Evolutionary conservation across 2,113 vertebrate species (phyloP).

Genomic region (Naja naja): DNA sequence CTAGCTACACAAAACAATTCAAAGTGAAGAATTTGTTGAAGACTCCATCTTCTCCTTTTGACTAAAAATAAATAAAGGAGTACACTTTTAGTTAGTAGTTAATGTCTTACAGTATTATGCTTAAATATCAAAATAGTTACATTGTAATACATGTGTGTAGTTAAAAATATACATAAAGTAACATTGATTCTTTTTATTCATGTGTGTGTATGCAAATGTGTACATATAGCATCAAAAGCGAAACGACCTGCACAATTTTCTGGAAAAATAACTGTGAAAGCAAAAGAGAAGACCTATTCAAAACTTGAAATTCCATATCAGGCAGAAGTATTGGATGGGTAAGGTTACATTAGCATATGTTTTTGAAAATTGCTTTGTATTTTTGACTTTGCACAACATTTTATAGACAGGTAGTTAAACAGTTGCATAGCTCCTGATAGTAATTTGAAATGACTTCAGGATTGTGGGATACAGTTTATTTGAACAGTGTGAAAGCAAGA

Average conservation of each 20-base stretch:
- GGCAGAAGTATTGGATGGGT: slow-evolving; percentile 97
- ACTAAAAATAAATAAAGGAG: neutral
- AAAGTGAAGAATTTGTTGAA: neutral
- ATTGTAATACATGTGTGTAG: neutral
- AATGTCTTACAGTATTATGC: neutral
- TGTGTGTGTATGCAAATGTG: slow-evolving; percentile 43
- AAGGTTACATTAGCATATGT: slow-evolving; percentile 57
- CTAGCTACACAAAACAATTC: neutral
- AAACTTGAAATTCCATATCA: slow-evolving; percentile 99
- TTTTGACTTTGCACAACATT: neutral
- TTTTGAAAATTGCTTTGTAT: neutral
- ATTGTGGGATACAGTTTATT: neutral
- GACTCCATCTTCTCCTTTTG: neutral
- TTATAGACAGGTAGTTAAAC: neutral
- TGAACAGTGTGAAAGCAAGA: neutral
- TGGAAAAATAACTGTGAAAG: slow-evolving; percentile 98
- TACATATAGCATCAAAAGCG: slow-evolving; percentile 88
- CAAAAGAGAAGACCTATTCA: slow-evolving; percentile 97
- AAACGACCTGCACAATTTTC: slow-evolving; percentile 88
- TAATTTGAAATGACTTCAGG: neutral
- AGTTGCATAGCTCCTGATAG: neutral
- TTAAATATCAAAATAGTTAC: neutral
- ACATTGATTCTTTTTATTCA: neutral
- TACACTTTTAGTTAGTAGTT: neutral
- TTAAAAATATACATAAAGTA: neutral